phyloP scores from a whole-genome alignment of 35 echinoderm and acorn worm species.

The Holothuria glaberrima region DNA sequence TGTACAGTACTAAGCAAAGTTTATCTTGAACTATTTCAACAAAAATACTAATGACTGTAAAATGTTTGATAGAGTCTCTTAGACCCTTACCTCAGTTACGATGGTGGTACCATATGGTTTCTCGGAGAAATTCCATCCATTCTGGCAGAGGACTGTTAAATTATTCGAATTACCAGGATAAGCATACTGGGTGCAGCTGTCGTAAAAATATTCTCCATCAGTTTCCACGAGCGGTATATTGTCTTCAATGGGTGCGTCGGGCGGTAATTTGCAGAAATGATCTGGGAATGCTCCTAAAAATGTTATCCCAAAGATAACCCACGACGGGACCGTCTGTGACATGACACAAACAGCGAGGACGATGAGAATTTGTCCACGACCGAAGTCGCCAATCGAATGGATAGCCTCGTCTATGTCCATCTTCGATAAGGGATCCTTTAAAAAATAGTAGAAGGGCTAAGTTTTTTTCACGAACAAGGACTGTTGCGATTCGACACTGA shows the following conservation, averaged over 20 bases:
- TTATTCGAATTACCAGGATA: background rate
- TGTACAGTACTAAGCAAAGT: too few relatives aligned
- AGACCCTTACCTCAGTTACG: slow-evolving; percentile 6
- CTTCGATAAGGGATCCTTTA: too few relatives aligned
- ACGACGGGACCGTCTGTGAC: background rate
- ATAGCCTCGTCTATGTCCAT: slow-evolving; percentile 13
- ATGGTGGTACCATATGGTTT: slow-evolving; percentile 1
- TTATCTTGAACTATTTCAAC: too few relatives aligned
- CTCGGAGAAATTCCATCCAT: slow-evolving; percentile 32
- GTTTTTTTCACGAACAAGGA: too few relatives aligned
- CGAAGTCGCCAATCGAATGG: background rate
- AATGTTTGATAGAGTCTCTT: too few relatives aligned
- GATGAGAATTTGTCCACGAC: background rate
- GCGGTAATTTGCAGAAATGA: background rate
- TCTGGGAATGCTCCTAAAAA: background rate
- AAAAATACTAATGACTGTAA: too few relatives aligned
- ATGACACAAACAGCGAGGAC: background rate
- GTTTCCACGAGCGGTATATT: background rate
- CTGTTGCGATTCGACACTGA: too few relatives aligned
- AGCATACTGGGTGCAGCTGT: background rate
- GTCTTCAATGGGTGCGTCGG: background rate
- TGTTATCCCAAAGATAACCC: background rate
- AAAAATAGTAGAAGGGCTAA: too few relatives aligned
- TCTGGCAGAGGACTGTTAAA: background rate
- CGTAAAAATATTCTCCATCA: background rate